These are phyloP conservation scores for Capreolus pygargus DNA, from an alignment of 2,113 vertebrate genomes.

Conservation along the genomic window DNA sequence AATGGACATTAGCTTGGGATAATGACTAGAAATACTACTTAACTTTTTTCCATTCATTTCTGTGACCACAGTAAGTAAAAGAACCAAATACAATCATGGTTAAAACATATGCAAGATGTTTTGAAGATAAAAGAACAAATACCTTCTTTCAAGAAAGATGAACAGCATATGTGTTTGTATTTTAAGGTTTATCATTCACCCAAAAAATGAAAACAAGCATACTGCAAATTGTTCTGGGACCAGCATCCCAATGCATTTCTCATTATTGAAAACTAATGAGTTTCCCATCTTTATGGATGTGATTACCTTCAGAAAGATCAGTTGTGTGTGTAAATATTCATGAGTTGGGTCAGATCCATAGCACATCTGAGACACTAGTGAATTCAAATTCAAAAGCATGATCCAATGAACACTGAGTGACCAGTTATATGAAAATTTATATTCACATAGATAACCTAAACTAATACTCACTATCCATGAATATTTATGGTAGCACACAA, in stretches of 20 bases:
- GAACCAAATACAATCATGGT: neutral
- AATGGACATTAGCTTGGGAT: neutral
- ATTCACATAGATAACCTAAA: constrained; percentile 52
- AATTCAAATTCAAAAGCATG: constrained; percentile 75
- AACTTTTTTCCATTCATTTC: neutral
- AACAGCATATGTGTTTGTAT: neutral
- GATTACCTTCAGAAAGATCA: constrained; percentile 66
- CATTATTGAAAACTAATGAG: constrained; percentile 61
- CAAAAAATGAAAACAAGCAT: constrained; percentile 37
- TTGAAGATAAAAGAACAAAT: neutral
- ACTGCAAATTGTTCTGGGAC: constrained; percentile 30
- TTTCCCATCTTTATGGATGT: constrained; percentile 69
- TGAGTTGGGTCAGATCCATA: constrained; percentile 40
- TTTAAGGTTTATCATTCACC: constrained; percentile 1
- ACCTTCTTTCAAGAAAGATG: neutral
- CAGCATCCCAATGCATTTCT: constrained; percentile 31
- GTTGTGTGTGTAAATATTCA: constrained; percentile 74
- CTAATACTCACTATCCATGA: constrained; percentile 23
- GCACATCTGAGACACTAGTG: constrained; percentile 38
- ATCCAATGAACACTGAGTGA: constrained; percentile 54
- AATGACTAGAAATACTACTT: neutral
- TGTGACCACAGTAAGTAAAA: neutral
- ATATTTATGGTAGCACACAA: constrained; percentile 41
- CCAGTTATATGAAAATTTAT: constrained; percentile 62
- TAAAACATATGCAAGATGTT: neutral